Base-by-base conservation (phyloP, 2,113 vertebrate species). In the Hyperoodon ampullatus region DNA sequence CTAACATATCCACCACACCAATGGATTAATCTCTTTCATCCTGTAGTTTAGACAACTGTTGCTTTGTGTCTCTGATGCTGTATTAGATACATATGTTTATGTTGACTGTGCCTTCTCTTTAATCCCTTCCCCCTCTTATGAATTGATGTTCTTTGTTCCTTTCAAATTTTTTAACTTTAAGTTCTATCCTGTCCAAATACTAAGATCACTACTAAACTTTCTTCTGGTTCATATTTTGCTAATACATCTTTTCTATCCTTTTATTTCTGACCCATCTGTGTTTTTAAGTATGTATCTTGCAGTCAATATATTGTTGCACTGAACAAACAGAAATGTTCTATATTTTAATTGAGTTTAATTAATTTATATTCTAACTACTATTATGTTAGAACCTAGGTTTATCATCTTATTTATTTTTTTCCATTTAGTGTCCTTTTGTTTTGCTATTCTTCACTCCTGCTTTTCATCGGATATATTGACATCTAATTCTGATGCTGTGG, bases 401-500 rank as follows among this genome's bases (percentile, higher is more conserved):
- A 3, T 83, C 55, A 66, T 85, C 42, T 92, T 55, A 30, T 58
- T 81, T 77, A 58, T 39, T 88, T 68, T 68, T 75, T 77, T 70
- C 8, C 5, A 88, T 60, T 95, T 85, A 66, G 30, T 96, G 42
- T 35, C 47, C 23, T 92, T 92, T 68, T 66, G 14, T 72, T 78
- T 33, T 0, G 23, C 23, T 61, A 70, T 47, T 63, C 13, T 44
- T 30, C 16, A 35, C 68, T 28, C 3, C 26, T 70, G 23, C 8
- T 84, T 74, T 86, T 91, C 8, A 44, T 88, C 80, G 11, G 9
- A n/a, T 86, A 77, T 50, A 12, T 28, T 58, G 42, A 44, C 61
- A 39, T 44, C 26, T 93, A 85, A 88, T 91, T 96, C 89, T 94
- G 66, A 75, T 74, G 70, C 93, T 81, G 18, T 66, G 24, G 33